Percentiles rank a stretch among this genome's conserved stretches.
Conservation (phyloP, 2,797 vertebrate genomes). For the Paedocypris micromegethes region DNA sequence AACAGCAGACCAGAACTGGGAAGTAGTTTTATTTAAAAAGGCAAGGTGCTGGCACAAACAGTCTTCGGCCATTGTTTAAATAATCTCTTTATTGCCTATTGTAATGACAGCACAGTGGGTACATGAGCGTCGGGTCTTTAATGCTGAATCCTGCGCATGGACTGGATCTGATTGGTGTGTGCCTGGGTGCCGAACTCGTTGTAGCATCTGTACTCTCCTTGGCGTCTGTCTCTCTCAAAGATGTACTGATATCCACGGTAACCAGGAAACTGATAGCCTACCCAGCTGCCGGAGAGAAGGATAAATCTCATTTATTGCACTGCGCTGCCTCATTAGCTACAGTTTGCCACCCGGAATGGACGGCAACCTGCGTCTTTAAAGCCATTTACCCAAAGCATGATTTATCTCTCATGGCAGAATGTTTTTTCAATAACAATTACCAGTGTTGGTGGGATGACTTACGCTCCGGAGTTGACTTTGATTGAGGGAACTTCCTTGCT, state of each 20-base stretch:
- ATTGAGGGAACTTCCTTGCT: conserved; percentile 92
- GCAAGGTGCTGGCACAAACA: conserved; percentile 57
- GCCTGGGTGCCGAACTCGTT: conserved; percentile 91
- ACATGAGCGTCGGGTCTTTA: conserved; percentile 58
- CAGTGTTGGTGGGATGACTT: conserved; percentile 56
- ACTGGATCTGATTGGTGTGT: conserved; percentile 95
- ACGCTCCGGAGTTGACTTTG: conserved; percentile 92
- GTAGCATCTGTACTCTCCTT: conserved; percentile 91
- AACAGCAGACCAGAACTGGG: conserved; percentile 16
- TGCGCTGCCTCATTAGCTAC: conserved; percentile 1
- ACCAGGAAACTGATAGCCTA: conserved; percentile 94
- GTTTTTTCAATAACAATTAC: background rate
- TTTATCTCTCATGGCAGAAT: too few relatives aligned
- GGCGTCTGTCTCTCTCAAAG: conserved; percentile 89
- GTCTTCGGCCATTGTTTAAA: conserved; percentile 58
- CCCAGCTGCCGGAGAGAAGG: conserved; percentile 73
- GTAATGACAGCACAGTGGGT: conserved; percentile 62
- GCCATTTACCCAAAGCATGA: too few relatives aligned
- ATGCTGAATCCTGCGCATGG: conserved; percentile 93
- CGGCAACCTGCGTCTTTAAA: too few relatives aligned
- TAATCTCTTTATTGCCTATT: conserved; percentile 75
- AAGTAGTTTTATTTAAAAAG: conserved; percentile 31
- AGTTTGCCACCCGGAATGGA: too few relatives aligned
- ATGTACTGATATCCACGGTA: conserved; percentile 97
- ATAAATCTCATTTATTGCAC: conserved; percentile 33